Evolutionary conservation across 2,113 vertebrate genomes (phyloP), one percentile per base, ranked within the genome.

Genomic region (Clinocottus analis): DNA sequence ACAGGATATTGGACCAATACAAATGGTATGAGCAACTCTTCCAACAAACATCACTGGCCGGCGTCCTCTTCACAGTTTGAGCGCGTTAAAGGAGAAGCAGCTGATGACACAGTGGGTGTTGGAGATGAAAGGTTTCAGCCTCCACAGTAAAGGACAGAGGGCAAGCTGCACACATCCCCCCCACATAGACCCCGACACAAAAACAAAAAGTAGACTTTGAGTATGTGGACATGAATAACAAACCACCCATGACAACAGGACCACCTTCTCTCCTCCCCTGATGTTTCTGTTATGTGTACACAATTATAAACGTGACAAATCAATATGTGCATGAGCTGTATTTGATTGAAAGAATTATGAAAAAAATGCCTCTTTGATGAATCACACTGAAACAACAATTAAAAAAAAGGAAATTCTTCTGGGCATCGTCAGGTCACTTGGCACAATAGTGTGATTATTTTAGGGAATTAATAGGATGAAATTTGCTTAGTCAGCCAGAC

Each of bases 391-490:
- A 51, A 35, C 4, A 17, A 5, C 39, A 31, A 25, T 37, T 33
- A 35, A 58, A 35, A 16, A 3, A 51, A 29, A 64, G n/a, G n/a
- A n/a, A n/a, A n/a, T n/a, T 25, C 39, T 62, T 45, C 19, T 47
- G 63, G 78, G 72, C 85, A 49, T 19, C 14, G 55, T 17, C 55
- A 47, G 16, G 4, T 62, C 63, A 39, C 31, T 81, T 80, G 82
- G 79, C 79, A 16, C 41, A 1, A 6, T 6, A 0, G 27, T 29
- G 70, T 67, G 67, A 71, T 87, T 80, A 75, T 75, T 43, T 80
- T 67, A 43, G 61, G 64, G 60, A 47, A 55, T 84, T 11, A 89
- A 89, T 72, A 2, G 79, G 23, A 4, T 17, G 56, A 29, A 75
- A 67, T 75, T 2, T n/a, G 80, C 59, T 31, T 14, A 58, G n/a